A percentile compares a stretch with the other conserved stretches of the same genome.
Evolutionary conservation across 2,113 vertebrate species (phyloP).

Genomic region (Gorsachius goisagi): DNA sequence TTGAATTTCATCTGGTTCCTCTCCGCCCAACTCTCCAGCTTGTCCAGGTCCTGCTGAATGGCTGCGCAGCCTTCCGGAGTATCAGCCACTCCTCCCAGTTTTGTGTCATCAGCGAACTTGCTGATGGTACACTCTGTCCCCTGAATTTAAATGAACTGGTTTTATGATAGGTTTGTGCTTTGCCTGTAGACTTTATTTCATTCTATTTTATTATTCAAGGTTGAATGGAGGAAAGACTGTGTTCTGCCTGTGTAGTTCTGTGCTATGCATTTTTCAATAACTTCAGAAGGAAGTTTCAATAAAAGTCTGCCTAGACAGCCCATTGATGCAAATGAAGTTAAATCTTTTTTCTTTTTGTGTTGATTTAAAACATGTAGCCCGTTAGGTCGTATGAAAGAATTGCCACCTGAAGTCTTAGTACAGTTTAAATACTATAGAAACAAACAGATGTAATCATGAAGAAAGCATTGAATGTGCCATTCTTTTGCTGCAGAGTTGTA

Average conservation of each 20-base stretch:
- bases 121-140: too few species aligned
- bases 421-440: neutral
- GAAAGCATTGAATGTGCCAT: neutral
- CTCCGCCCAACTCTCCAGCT: too few species aligned
- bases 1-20: too few species aligned
- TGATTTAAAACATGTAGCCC: neutral
- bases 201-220: neutral
- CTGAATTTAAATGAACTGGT: neutral
- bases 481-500: neutral
- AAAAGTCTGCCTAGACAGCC: neutral
- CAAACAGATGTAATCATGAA: too few species aligned
- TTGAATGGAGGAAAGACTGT: too few species aligned
- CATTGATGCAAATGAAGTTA: neutral
- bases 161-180: neutral
- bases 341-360: accelerated
- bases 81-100: too few species aligned
- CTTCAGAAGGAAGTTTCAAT: neutral
- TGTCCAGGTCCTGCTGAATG: too few species aligned
- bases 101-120: too few species aligned
- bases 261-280: neutral
- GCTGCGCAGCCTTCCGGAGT: too few species aligned
- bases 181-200: neutral
- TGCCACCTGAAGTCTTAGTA: neutral
- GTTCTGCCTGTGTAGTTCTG: neutral
- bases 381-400: accelerated